phyloP scores from a whole-genome alignment of 2,113 vertebrate genomes.

The Trematocara marginatum region DNA sequence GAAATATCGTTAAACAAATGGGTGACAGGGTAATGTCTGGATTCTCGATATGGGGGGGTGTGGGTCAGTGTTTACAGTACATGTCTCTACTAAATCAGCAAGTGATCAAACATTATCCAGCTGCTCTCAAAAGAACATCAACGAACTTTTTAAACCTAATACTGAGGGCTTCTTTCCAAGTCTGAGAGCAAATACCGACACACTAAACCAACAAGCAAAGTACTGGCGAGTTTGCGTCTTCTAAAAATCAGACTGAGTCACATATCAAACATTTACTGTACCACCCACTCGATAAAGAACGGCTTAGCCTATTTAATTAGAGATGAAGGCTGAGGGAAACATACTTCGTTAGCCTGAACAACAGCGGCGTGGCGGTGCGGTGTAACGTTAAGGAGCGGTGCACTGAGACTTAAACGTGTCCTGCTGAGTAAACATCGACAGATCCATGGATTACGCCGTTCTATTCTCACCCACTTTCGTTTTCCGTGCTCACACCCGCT shows the following conservation, averaged over 20 bases:
- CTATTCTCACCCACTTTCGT: conserved; percentile 31
- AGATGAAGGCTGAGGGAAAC: conserved; percentile 1
- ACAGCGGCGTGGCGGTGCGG: neutral
- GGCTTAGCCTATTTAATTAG: conserved; percentile 25
- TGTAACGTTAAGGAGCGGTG: neutral
- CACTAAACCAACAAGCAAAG: conserved; percentile 36
- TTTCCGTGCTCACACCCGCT: conserved; percentile 5
- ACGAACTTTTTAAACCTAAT: conserved; percentile 32
- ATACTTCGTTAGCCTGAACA: neutral
- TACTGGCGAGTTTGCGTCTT: conserved; percentile 21
- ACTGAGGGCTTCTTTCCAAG: conserved; percentile 21
- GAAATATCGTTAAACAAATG: conserved; percentile 42
- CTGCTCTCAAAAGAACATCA: conserved; percentile 40
- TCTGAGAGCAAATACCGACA: conserved; percentile 39
- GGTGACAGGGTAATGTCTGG: conserved; percentile 13
- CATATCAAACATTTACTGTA: conserved; percentile 43
- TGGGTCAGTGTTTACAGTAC: conserved; percentile 35
- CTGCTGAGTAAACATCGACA: conserved; percentile 38
- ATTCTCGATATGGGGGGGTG: neutral
- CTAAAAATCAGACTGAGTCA: conserved; percentile 44
- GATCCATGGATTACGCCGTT: conserved; percentile 44
- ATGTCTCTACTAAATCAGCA: conserved; percentile 42
- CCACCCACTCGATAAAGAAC: conserved; percentile 36
- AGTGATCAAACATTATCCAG: conserved; percentile 50
- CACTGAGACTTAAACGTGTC: conserved; percentile 10